A percentile compares a stretch with the other conserved stretches of the same genome.
Conservation (phyloP, 2,888 invertebrate species). For the Eupithecia vulgata region DNA sequence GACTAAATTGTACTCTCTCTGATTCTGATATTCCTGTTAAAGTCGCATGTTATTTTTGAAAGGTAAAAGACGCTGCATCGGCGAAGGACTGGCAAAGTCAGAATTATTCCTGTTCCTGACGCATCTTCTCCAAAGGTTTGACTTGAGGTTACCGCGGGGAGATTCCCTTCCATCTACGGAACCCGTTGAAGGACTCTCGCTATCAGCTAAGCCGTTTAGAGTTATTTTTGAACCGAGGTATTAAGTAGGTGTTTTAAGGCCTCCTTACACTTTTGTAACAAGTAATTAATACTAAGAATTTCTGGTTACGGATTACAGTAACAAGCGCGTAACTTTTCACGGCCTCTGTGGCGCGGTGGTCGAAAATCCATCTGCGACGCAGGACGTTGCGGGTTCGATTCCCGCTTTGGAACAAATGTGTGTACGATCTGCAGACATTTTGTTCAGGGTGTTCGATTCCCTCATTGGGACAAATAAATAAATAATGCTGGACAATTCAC, state of each 20-base stretch:
- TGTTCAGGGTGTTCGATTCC: too few species aligned
- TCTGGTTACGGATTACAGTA: neutral
- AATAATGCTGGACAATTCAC: too few species aligned
- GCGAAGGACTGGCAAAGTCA: slow-evolving; percentile 88
- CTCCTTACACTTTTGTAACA: neutral
- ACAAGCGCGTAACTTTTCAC: too few species aligned
- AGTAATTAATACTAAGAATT: neutral
- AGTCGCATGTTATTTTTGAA: slow-evolving; percentile 44
- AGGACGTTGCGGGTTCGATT: too few species aligned
- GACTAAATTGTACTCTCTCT: neutral
- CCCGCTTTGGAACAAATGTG: too few species aligned
- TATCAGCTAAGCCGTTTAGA: slow-evolving; percentile 82
- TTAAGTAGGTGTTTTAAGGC: neutral
- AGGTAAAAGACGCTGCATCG: slow-evolving; percentile 91
- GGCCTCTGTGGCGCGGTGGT: too few species aligned
- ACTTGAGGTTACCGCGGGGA: slow-evolving; percentile 63
- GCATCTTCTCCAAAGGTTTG: slow-evolving; percentile 88
- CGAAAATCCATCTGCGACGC: too few species aligned
- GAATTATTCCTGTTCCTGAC: slow-evolving; percentile 91
- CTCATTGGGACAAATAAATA: too few species aligned
- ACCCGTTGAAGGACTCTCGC: slow-evolving; percentile 82
- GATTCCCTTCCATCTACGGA: slow-evolving; percentile 72
- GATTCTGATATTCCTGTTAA: neutral
- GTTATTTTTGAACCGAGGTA: slow-evolving; percentile 67
- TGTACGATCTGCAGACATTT: too few species aligned